These are phyloP conservation scores for Hippocampus comes DNA, from an alignment of 2,113 vertebrate genomes.

Conservation along the genomic window DNA sequence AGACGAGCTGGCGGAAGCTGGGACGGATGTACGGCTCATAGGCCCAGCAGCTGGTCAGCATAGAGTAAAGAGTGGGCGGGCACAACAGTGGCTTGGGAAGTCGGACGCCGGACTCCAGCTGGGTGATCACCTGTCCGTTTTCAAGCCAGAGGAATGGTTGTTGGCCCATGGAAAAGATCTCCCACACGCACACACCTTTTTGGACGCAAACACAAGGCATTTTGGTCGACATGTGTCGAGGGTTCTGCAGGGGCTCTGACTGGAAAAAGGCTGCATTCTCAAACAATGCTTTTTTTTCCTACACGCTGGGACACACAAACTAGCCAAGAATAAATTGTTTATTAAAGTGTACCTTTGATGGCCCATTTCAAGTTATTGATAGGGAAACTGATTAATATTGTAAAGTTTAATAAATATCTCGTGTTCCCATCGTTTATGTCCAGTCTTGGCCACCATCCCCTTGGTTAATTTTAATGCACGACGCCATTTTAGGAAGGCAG, in stretches of 20 bases:
- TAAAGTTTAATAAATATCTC: too few relatives aligned
- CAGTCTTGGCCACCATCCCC: too few relatives aligned
- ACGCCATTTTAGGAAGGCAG: too few relatives aligned
- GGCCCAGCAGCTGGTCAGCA: constrained; percentile 92
- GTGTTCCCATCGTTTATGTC: too few relatives aligned
- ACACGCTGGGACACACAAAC: too few relatives aligned
- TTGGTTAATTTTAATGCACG: too few relatives aligned
- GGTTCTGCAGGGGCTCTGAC: not conserved
- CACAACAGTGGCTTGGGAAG: constrained; percentile 88
- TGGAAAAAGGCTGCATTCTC: not conserved
- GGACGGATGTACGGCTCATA: constrained; percentile 87
- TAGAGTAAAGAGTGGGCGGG: constrained; percentile 85
- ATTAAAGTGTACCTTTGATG: too few relatives aligned
- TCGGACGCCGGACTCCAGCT: constrained; percentile 88
- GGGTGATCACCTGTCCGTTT: constrained; percentile 93
- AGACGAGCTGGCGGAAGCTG: constrained; percentile 85
- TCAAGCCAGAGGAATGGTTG: constrained; percentile 98
- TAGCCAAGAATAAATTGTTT: too few relatives aligned
- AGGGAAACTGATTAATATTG: too few relatives aligned
- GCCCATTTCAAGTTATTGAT: too few relatives aligned
- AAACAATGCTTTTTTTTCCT: too few relatives aligned
- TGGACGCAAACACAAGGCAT: not conserved
- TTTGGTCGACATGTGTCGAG: not conserved
- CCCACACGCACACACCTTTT: constrained; percentile 96
- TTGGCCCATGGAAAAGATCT: constrained; percentile 89